phyloP scores from a whole-genome alignment of 1,140 invertebrate species.

The Drosophila mojavensis region DNA sequence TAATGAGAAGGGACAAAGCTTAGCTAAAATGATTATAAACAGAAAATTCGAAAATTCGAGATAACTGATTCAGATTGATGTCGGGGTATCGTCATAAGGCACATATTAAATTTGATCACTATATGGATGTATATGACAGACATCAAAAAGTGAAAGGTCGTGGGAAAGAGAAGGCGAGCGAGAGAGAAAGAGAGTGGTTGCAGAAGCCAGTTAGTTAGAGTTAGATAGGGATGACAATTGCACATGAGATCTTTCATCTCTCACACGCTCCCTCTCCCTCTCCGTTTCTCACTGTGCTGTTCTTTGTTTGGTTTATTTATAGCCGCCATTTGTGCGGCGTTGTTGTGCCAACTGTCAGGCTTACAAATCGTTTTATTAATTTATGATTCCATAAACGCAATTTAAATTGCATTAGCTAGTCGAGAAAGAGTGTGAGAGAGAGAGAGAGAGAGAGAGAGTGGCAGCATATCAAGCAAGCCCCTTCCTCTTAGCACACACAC shows the following conservation, averaged over 20 bases:
- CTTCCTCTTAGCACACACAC: neutral
- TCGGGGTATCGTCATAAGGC: neutral
- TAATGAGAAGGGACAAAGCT: too few relatives aligned
- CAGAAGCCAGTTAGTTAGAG: neutral
- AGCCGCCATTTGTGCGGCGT: conserved; percentile 50
- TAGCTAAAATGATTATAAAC: too few relatives aligned
- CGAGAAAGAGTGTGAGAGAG: neutral
- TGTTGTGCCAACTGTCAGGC: conserved; percentile 77
- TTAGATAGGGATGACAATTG: conserved; percentile 11
- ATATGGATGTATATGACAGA: neutral
- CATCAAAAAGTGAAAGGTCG: neutral
- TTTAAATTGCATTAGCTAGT: conserved; percentile 71
- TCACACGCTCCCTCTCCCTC: neutral
- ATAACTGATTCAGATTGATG: neutral
- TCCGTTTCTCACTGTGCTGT: neutral
- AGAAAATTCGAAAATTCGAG: too few relatives aligned
- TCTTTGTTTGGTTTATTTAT: conserved; percentile 65
- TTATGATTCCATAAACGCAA: conserved; percentile 69
- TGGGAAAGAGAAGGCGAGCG: neutral
- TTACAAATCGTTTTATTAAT: conserved; percentile 74
- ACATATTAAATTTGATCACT: too few relatives aligned
- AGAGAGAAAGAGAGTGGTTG: neutral
- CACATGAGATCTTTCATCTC: too few relatives aligned
- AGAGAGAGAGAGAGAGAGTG: neutral
- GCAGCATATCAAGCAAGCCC: neutral